A percentile compares a stretch with the other conserved stretches of the same genome.
Conservation (phyloP, 2,888 invertebrate species). For the Euclidia mi region DNA sequence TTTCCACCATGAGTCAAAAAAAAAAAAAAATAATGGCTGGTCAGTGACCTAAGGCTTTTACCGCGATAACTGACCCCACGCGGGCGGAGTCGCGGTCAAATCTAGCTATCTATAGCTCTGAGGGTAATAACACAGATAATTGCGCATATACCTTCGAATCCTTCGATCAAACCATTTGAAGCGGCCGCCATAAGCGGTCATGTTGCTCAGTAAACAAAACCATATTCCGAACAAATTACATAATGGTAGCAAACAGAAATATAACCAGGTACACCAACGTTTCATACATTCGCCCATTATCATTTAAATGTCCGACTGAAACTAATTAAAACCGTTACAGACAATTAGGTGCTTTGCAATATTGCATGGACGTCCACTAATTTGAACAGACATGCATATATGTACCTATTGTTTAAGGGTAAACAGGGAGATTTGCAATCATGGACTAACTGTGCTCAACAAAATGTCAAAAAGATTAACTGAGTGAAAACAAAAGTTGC, state of each 20-base stretch:
- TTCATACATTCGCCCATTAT: constrained; percentile 50
- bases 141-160: background rate
- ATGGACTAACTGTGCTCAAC: too few species aligned
- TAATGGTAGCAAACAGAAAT: constrained; percentile 33
- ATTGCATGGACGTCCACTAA: constrained; percentile 55
- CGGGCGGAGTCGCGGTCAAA: too few species aligned
- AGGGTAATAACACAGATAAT: background rate
- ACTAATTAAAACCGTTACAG: constrained; percentile 68
- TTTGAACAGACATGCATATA: constrained; percentile 50
- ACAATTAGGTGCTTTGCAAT: constrained; percentile 63
- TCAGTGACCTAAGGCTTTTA: too few species aligned
- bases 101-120: too few species aligned
- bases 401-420: background rate
- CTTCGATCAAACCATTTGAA: constrained; percentile 1
- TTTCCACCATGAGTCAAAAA: too few species aligned
- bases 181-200: constrained; percentile 1
- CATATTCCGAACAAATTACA: constrained; percentile 24
- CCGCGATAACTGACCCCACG: too few species aligned
- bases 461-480: too few species aligned
- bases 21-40: too few species aligned
- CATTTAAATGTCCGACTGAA: constrained; percentile 57
- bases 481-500: too few species aligned
- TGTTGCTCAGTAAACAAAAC: constrained; percentile 13
- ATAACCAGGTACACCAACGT: constrained; percentile 41
- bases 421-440: background rate